Conservation (phyloP, 2,888 invertebrate species). For the Ctena decussata region DNA sequence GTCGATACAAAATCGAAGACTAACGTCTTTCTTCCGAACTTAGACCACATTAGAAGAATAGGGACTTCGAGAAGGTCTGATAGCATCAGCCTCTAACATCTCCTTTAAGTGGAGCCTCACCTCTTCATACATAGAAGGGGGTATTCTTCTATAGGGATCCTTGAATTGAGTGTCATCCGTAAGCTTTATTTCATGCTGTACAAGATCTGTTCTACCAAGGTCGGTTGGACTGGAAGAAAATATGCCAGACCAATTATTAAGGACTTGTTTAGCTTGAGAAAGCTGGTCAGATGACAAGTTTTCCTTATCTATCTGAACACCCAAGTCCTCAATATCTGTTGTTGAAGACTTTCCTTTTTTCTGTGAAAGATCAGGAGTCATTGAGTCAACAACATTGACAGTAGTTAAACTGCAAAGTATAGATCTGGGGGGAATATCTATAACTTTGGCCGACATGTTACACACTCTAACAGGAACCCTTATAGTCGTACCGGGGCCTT, state of each 20-base stretch:
- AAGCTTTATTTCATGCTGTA: background rate
- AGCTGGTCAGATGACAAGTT: background rate
- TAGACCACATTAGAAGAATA: background rate
- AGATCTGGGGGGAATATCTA: constrained; percentile 11
- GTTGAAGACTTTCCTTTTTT: background rate
- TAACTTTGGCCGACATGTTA: constrained; percentile 19
- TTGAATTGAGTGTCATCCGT: background rate
- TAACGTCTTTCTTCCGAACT: background rate
- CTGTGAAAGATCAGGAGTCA: background rate
- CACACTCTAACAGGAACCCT: constrained; percentile 20
- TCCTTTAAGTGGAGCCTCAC: background rate
- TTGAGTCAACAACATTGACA: background rate
- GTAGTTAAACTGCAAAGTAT: constrained; percentile 5
- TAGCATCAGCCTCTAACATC: background rate
- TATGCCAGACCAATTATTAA: background rate
- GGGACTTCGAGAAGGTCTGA: background rate
- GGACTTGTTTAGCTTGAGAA: background rate
- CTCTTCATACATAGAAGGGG: background rate
- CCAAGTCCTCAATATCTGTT: no score
- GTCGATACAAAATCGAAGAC: background rate
- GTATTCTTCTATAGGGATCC: background rate
- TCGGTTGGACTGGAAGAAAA: background rate
- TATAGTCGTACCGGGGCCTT: constrained; percentile 12
- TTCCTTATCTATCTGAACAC: background rate
- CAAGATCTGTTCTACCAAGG: background rate